Conservation (phyloP, 2,888 invertebrate species). For the Melinopterus prodromus region DNA sequence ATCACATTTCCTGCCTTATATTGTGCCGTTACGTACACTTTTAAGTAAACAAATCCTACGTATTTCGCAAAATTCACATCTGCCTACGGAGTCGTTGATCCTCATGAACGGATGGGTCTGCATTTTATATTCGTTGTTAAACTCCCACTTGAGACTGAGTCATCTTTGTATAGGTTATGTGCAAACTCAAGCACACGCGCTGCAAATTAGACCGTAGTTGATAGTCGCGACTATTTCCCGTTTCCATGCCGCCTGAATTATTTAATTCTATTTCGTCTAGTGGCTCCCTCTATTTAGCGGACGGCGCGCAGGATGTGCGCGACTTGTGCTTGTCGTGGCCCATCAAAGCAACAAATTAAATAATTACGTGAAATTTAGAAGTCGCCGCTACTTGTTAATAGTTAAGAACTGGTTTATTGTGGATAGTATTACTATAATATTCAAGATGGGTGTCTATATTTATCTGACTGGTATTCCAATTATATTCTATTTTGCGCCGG, state of each 20-base stretch:
- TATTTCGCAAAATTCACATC: slow-evolving; percentile 4
- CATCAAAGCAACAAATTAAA: slow-evolving; percentile 4
- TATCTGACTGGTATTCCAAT: background rate
- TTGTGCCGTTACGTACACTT: background rate
- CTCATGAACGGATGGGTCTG: background rate
- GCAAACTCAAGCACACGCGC: background rate
- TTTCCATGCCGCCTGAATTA: background rate
- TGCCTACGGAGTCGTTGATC: slow-evolving; percentile 4
- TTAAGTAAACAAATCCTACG: background rate
- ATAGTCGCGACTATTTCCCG: background rate
- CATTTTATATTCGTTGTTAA: slow-evolving; percentile 4
- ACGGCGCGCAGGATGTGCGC: background rate
- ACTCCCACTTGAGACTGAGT: background rate
- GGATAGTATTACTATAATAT: background rate
- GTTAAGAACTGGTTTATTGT: background rate
- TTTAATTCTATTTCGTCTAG: background rate
- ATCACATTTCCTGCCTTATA: background rate
- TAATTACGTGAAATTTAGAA: background rate
- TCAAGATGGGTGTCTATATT: background rate
- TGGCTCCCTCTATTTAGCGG: background rate
- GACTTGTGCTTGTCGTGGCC: background rate
- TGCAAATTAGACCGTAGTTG: background rate
- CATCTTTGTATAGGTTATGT: background rate
- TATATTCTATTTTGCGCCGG: background rate
- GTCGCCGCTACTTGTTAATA: background rate